These are phyloP conservation scores for Andricus grossulariae DNA, from an alignment of 1,140 invertebrate species.

Conservation along the genomic window DNA sequence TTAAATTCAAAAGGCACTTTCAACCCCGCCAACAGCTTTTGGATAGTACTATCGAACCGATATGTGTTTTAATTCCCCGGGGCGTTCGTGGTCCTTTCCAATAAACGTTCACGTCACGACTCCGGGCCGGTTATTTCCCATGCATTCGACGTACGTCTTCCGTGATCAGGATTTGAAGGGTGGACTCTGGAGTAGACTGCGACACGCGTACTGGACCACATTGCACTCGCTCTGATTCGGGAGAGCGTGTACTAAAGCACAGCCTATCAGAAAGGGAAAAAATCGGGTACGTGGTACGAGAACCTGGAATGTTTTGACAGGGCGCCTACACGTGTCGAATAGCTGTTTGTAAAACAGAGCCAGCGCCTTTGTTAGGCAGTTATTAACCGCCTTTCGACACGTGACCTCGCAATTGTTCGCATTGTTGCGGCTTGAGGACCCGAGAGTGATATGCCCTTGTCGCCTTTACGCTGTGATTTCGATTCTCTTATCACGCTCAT, in stretches of 20 bases:
- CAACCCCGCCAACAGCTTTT: conserved; percentile 3
- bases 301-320: conserved; percentile 72
- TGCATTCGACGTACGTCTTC: conserved; percentile 52
- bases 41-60: conserved; percentile 2
- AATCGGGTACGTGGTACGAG: conserved; percentile 34
- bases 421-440: conserved; percentile 71
- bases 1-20: conserved; percentile 29
- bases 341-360: conserved; percentile 75
- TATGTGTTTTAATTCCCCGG: conserved; percentile 18
- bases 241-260: conserved; percentile 7
- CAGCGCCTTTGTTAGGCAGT: conserved; percentile 68
- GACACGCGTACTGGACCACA: conserved; percentile 39
- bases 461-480: conserved; percentile 63
- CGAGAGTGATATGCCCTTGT: conserved; percentile 62
- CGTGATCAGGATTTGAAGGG: conserved; percentile 36
- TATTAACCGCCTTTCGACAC: conserved; percentile 67
- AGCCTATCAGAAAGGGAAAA: neutral
- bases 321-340: conserved; percentile 68
- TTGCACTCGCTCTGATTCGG: neutral
- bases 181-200: conserved; percentile 24
- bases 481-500: conserved; percentile 52
- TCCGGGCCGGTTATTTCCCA: conserved; percentile 56
- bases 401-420: conserved; percentile 60
- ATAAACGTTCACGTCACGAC: conserved; percentile 43
- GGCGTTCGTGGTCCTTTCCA: conserved; percentile 9